phyloP scores from a whole-genome alignment of 1,140 invertebrate species.

The Pogonomyrmex californicus region DNA sequence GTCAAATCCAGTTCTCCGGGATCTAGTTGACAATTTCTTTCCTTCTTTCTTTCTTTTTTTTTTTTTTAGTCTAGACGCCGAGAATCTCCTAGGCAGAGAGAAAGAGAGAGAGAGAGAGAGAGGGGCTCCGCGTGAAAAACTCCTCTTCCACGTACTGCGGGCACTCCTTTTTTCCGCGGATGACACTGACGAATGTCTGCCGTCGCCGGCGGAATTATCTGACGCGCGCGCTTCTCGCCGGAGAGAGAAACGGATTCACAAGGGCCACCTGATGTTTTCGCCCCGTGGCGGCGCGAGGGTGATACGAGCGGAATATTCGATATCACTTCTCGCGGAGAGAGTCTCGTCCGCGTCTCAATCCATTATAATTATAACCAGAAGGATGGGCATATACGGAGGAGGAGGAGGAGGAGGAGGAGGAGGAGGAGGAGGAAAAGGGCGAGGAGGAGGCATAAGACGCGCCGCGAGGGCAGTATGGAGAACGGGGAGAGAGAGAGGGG shows the following conservation, averaged over 20 bases:
- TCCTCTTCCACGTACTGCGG: slow-evolving; percentile 50
- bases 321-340: slow-evolving; percentile 41
- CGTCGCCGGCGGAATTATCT: slow-evolving; percentile 69
- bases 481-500: neutral
- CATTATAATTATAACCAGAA: slow-evolving; percentile 65
- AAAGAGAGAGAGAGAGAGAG: no score
- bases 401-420: neutral
- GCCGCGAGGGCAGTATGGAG: neutral
- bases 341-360: slow-evolving; percentile 54
- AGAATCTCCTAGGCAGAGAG: slow-evolving; percentile 26
- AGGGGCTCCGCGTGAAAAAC: slow-evolving; percentile 3
- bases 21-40: slow-evolving; percentile 48
- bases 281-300: slow-evolving; percentile 22
- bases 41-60: no score
- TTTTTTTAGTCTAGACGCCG: slow-evolving; percentile 30
- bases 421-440: no score
- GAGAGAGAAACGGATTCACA: slow-evolving; percentile 48
- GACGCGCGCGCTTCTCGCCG: slow-evolving; percentile 49
- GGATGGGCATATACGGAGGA: slow-evolving; percentile 4
- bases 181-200: slow-evolving; percentile 72
- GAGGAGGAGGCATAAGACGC: slow-evolving; percentile 18
- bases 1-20: slow-evolving; percentile 36
- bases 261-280: slow-evolving; percentile 66
- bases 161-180: slow-evolving; percentile 36
- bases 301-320: slow-evolving; percentile 50